These are phyloP conservation scores for Drosophila melanosoma DNA, from an alignment of 2,888 invertebrate species.

Conservation along the genomic window DNA sequence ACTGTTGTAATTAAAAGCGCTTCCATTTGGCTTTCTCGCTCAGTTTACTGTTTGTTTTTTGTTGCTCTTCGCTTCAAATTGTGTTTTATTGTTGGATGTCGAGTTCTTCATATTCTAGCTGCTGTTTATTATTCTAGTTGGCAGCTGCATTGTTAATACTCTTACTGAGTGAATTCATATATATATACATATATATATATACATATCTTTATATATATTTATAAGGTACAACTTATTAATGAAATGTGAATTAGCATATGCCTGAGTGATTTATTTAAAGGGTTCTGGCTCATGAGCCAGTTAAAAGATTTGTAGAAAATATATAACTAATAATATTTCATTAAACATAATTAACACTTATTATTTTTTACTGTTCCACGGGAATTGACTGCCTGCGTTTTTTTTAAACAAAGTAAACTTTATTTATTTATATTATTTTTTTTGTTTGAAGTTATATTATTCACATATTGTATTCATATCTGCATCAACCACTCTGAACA, in stretches of 20 bases:
- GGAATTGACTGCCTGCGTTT: constrained; percentile 18
- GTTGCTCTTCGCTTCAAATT: constrained; percentile 14
- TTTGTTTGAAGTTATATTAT: constrained; percentile 22
- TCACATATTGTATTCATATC: background rate
- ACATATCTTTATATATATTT: too few relatives aligned
- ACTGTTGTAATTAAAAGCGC: constrained; percentile 72
- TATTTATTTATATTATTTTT: constrained; percentile 14
- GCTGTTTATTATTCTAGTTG: constrained; percentile 7
- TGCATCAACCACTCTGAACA: background rate
- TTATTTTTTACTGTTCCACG: background rate
- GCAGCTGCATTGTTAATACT: constrained; percentile 13
- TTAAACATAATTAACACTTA: background rate
- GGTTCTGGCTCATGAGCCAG: background rate
- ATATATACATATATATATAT: background rate
- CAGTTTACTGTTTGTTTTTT: constrained; percentile 33
- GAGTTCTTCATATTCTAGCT: background rate
- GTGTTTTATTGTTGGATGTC: constrained; percentile 16
- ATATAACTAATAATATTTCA: background rate
- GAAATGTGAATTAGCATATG: background rate
- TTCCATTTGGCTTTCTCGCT: constrained; percentile 39
- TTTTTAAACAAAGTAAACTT: constrained; percentile 28
- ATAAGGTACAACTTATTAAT: too few relatives aligned
- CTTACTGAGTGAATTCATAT: background rate
- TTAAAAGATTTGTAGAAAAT: background rate
- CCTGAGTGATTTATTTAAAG: background rate